Evolutionary conservation across 1,140 invertebrate species (phyloP), one percentile per base, ranked within the genome.

Genomic region (Augochlora pura): DNA sequence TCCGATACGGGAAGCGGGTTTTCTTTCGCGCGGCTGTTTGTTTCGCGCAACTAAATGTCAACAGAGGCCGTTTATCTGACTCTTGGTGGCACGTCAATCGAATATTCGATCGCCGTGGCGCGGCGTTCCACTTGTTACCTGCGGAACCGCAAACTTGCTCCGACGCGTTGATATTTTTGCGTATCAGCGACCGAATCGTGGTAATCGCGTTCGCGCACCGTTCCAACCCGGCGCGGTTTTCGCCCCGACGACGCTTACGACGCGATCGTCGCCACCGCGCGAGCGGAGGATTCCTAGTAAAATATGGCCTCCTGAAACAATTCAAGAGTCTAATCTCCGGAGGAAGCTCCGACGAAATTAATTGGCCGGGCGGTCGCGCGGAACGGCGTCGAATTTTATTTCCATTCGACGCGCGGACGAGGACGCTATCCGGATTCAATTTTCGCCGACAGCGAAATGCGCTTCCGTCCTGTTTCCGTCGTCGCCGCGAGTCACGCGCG

Each of bases 361-460:
- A 78, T 78, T 78, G 49, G 49, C 25, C 66, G 25, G 64, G 32
- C 39, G 23, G 25, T 25, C 57, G 5, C 32, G 32, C 32, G 32
- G 32, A 32, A 25, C 9, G 16, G 8, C 60, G 7, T 16, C 67
- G 27, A 64, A 78, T 42, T 78, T 78, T 71, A 71, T 71, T 78
- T 54, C 68, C 68, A 78, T 63, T 42, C 59, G 1, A 0, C 16
- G 21, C 38, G 16, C 2, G 16, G 10, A 18, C 16, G 49, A 25
- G 52, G 39, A 60, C 42, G 5, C 49, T 67, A 42, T 23, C 68
- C 68, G 46, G 68, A 78, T 78, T 78, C 69, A 46, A 78, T 78
- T 71, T 62, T 42, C 76, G 18, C 12, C 49, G 27, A 38, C 38
- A 49, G 52, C n/a, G 67, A 57, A 69, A 69, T 38, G 70, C 59